A percentile compares a stretch with the other conserved stretches of the same genome.
These are phyloP conservation scores for Eumacrocentrus americanus DNA, from an alignment of 2,888 invertebrate genomes.

Conservation along the genomic window DNA sequence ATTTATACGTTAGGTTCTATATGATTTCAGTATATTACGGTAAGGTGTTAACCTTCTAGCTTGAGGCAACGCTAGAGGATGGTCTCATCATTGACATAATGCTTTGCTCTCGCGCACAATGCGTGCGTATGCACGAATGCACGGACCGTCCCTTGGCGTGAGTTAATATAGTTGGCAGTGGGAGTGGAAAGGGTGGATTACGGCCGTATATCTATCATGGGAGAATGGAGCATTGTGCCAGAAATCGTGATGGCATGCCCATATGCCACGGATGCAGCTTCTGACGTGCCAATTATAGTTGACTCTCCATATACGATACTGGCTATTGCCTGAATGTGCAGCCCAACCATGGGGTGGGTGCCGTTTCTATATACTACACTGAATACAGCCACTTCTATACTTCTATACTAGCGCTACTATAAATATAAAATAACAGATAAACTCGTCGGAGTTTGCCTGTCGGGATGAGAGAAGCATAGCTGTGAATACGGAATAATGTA, in stretches of 20 bases:
- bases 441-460: conserved; percentile 12
- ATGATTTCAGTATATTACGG: too few species aligned
- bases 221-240: conserved; percentile 56
- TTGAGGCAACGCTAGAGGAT: not conserved
- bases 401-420: conserved; percentile 1
- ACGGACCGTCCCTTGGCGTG: conserved; percentile 30
- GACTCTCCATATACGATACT: conserved; percentile 29
- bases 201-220: conserved; percentile 54
- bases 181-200: conserved; percentile 41
- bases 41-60: too few species aligned
- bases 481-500: conserved; percentile 39
- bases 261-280: conserved; percentile 37
- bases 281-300: conserved; percentile 47
- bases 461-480: conserved; percentile 20
- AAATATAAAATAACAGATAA: conserved; percentile 27
- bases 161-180: conserved; percentile 47
- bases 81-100: not conserved
- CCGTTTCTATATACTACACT: too few species aligned
- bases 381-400: not conserved
- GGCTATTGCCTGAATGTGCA: conserved; percentile 18
- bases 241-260: conserved; percentile 54
- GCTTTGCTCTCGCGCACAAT: not conserved
- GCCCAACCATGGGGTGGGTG: too few species aligned
- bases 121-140: conserved; percentile 8
- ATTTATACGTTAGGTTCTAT: too few species aligned